phyloP scores from a whole-genome alignment of 1,140 invertebrate genomes.

The Orius insidiosus region DNA sequence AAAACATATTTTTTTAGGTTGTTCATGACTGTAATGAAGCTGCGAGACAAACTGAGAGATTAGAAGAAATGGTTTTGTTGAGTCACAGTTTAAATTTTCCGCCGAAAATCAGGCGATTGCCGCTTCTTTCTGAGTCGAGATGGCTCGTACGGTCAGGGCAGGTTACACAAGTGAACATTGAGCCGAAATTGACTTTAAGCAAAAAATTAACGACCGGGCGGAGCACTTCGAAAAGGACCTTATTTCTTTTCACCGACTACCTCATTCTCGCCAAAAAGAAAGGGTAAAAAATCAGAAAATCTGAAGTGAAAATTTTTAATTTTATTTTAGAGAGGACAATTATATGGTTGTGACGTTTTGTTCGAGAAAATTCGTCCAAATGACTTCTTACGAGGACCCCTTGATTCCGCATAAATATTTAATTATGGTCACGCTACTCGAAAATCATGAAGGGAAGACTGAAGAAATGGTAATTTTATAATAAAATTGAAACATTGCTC shows the following conservation, averaged over 20 bases:
- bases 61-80: conserved; percentile 42
- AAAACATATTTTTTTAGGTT: conserved; percentile 36
- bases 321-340: conserved; percentile 46
- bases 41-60: conserved; percentile 60
- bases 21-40: conserved; percentile 86
- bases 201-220: conserved; percentile 52
- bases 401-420: conserved; percentile 45
- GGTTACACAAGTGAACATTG: conserved; percentile 57
- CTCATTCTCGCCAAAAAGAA: conserved; percentile 79
- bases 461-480: conserved; percentile 45
- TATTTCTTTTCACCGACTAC: conserved; percentile 85
- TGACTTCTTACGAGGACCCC: conserved; percentile 36
- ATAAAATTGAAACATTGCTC: background rate
- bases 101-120: conserved; percentile 36
- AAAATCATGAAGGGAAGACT: conserved; percentile 60
- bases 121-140: conserved; percentile 48
- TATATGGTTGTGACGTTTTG: conserved; percentile 70
- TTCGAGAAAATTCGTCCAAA: conserved; percentile 56
- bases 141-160: conserved; percentile 73
- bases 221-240: conserved; percentile 33
- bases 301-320: conserved; percentile 6
- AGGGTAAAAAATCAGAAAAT: conserved; percentile 31
- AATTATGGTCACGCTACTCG: conserved; percentile 60
- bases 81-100: conserved; percentile 51
- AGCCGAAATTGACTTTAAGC: conserved; percentile 58